Conservation (phyloP, 2,888 invertebrate genomes). For the Hirtodrosophila duncani region DNA sequence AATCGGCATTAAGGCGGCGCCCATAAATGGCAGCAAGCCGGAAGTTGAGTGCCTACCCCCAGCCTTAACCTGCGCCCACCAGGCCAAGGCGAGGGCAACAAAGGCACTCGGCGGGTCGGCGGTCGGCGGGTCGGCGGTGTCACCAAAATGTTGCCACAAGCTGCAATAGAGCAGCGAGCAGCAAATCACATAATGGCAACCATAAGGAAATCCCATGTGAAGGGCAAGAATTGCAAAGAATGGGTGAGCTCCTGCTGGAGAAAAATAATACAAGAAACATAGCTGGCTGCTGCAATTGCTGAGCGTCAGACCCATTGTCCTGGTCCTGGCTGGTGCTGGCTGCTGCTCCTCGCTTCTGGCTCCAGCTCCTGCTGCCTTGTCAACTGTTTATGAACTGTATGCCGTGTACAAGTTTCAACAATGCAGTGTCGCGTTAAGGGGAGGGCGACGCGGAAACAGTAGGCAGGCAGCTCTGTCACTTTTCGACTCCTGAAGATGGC, state of each 20-base stretch:
- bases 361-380: slow-evolving; percentile 8
- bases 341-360: slow-evolving; percentile 8
- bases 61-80: too few species aligned
- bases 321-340: background rate
- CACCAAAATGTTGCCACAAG: background rate
- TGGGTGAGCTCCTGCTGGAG: background rate
- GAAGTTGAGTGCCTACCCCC: too few species aligned
- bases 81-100: too few species aligned
- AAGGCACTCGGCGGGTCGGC: too few species aligned
- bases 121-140: too few species aligned
- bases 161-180: slow-evolving; percentile 8
- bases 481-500: slow-evolving; percentile 22
- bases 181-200: slow-evolving; percentile 57
- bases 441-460: background rate
- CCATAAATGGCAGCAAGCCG: slow-evolving; percentile 6
- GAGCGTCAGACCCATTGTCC: too few species aligned
- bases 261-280: background rate
- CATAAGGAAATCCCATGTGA: slow-evolving; percentile 71
- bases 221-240: slow-evolving; percentile 21
- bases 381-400: slow-evolving; percentile 57
- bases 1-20: slow-evolving; percentile 15
- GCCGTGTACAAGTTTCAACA: slow-evolving; percentile 32
- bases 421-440: slow-evolving; percentile 5
- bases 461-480: slow-evolving; percentile 8
- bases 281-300: background rate